Base-by-base conservation (phyloP, 2,113 vertebrate species). In the Benitochromis conjunctus region DNA sequence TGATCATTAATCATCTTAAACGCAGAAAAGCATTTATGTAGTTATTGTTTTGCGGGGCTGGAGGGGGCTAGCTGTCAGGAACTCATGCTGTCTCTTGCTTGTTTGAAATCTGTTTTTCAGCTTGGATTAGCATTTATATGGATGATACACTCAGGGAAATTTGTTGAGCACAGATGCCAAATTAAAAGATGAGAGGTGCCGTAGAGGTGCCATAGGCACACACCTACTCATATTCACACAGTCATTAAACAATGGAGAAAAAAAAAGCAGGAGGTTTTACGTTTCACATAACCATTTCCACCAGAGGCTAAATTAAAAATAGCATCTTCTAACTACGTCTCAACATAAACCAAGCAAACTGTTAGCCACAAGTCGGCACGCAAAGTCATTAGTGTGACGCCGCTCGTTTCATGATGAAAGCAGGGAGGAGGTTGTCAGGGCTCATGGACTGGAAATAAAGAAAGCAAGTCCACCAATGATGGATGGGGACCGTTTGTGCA, bases 291-390 rank as follows among this genome's bases (percentile, higher is more conserved):
- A n/a, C 16, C 2, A 53, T 83, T 86, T 76, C 74, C 80, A 80
- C 64, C 21, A n/a, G 26, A 9, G 74, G 53, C 80, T 66, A 83
- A 86, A 92, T 90, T 60, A 93, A 86, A 85, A 79, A 88, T 29
- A 74, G 86, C 84, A 89, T 26, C 66, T 12, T 84, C 82, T 74
- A 90, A 90, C 78, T 69, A 64, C 36, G 60, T 84, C 79, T 88
- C 90, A 87, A 84, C 84, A 90, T 80, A 89, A 89, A 89, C 81
- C 86, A 91, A 81, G 84, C 82, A 43, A 87, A 82, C 79, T 57
- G 53, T 60, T 1, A 41, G 76, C 54, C 80, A 54, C 80, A 36
- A n/a, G 43, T 53, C 62, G 41, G 86, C 71, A 60, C 14, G 62
- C 79, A 5, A 13, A 81, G 83, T 80, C 87, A 60, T 91, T 90